Conservation (phyloP, 2,113 vertebrate species). For the Alexandromys fortis region DNA sequence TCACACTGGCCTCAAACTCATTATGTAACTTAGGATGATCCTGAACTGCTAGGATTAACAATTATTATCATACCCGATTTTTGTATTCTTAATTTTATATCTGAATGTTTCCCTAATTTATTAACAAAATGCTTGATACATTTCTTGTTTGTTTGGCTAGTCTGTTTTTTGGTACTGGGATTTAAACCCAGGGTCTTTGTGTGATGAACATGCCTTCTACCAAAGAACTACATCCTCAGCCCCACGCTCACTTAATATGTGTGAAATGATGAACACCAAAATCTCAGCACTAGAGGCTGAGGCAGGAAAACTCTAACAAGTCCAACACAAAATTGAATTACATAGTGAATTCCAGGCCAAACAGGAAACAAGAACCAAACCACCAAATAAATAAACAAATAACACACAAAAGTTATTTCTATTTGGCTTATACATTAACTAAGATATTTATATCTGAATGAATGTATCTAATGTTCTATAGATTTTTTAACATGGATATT, state of each 20-base stretch:
- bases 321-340: background rate
- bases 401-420: background rate
- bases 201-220: background rate
- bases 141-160: background rate
- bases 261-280: background rate
- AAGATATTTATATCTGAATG: constrained; percentile 39
- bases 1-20: background rate
- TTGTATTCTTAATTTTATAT: constrained; percentile 52
- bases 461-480: constrained; percentile 31
- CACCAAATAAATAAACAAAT: background rate
- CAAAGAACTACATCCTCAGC: background rate
- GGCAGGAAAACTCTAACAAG: background rate
- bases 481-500: constrained; percentile 53
- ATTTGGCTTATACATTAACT: constrained; percentile 58
- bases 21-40: background rate
- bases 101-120: constrained; percentile 27
- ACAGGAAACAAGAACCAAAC: background rate
- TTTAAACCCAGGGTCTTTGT: background rate
- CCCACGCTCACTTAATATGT: background rate
- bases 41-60: background rate
- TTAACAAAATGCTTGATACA: constrained; percentile 46
- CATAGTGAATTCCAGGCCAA: background rate
- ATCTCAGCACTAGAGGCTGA: background rate
- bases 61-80: background rate
- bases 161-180: background rate